Evolutionary conservation across 2,888 invertebrate genomes (phyloP), one percentile per base, ranked within the genome.

Genomic region (Drosophila villosipedis): DNA sequence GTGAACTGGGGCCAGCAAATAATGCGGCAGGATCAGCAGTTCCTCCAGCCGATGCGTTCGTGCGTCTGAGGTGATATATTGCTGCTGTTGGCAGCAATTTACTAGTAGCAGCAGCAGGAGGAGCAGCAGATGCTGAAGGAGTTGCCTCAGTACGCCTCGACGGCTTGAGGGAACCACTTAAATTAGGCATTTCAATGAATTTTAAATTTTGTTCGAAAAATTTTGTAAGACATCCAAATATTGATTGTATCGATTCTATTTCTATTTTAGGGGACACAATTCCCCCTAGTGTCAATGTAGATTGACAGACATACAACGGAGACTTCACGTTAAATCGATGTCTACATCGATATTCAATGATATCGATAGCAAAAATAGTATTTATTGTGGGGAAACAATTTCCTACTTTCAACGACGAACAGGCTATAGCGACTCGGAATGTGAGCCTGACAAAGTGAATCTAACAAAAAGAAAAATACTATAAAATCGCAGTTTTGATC

Each of bases 191-290:
- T 19, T 22, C 41, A 54, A 59, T 9, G 14, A 62, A 77, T 72
- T 79, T 64, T 3, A 49, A 73, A 71, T 59, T 69, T 59, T 16
- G 52, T 33, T 33, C 19, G 31, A 60, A 2, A 52, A 84, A 82
- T 80, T 82, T 82, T 53, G 30, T 57, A 53, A 33, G 25, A 57
- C 16, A 43, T 53, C 74, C 65, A 39, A 78, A 70, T 39, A 19
- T 66, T 65, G 22, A 35, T 41, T 50, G 37, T 30, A 53, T 19
- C 41, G 14, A 58, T 28, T 22, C 28, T 49, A 43, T 28, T 50
- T 41, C 4, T 14, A 61, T 25, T 43, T 39, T 30, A 31, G 9
- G 16, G n/a, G n/a, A 58, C 53, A 61, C 22, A 70, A 25, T 25
- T 14, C 12, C 9, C 22, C 12, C 22, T 7, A 35, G 25, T 16